phyloP scores from a whole-genome alignment of 1,140 invertebrate genomes.

The Aphidius ervi region DNA sequence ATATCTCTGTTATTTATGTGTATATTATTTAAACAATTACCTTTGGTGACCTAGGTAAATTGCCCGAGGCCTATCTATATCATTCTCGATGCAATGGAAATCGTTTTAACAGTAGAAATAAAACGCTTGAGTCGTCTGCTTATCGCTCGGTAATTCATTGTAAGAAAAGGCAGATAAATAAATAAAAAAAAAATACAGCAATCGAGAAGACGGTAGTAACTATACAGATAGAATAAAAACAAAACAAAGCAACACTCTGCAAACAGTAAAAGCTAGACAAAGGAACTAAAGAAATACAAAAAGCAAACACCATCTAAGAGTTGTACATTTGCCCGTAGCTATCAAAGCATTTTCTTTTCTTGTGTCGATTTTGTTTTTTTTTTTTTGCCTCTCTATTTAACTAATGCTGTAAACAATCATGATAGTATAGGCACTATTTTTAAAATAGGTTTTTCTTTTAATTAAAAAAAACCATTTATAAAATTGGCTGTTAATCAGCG shows the following conservation, averaged over 20 bases:
- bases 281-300: too few relatives aligned
- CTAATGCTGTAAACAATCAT: conserved; percentile 19
- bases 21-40: conserved; percentile 20
- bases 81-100: conserved; percentile 16
- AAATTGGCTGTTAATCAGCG: conserved; percentile 38
- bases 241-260: conserved; percentile 5
- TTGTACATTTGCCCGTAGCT: conserved; percentile 22
- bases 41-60: conserved; percentile 2
- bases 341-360: conserved; percentile 20
- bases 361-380: conserved; percentile 10
- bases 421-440: conserved; percentile 1
- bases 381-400: conserved; percentile 20
- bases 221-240: conserved; percentile 1
- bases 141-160: conserved; percentile 16
- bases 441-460: conserved; percentile 25
- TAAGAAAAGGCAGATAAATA: conserved; percentile 1
- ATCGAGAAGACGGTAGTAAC: too few relatives aligned
- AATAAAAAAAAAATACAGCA: conserved; percentile 1
- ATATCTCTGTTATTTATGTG: neutral
- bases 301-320: conserved; percentile 2
- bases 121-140: conserved; percentile 20
- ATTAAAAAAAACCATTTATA: conserved; percentile 33
- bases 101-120: conserved; percentile 18
- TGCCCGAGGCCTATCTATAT: conserved; percentile 10
- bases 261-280: conserved; percentile 9